phyloP scores from a whole-genome alignment of 2,113 vertebrate species.

The Pantherophis guttatus region DNA sequence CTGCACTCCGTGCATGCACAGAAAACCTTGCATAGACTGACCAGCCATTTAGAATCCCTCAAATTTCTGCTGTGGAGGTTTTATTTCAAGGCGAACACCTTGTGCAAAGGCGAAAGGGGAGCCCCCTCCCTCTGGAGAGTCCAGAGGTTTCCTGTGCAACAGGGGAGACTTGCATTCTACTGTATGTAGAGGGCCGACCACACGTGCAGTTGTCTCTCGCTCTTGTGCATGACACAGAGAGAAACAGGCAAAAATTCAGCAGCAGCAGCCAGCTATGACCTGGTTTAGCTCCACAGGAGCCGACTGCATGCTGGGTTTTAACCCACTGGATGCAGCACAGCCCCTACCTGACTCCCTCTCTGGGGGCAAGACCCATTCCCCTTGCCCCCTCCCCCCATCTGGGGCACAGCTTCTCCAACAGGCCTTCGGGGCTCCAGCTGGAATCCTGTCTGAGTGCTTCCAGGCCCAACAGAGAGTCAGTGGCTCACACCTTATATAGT shows the following conservation, averaged over 20 bases:
- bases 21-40: neutral
- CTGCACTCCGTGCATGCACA: neutral
- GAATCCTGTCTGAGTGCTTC: constrained; percentile 44
- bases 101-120: neutral
- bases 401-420: neutral
- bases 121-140: neutral
- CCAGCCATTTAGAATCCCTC: neutral
- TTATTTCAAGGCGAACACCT: neutral
- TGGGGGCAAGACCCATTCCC: neutral
- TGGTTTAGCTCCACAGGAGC: neutral
- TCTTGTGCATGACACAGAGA: neutral
- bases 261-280: neutral
- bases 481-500: constrained; percentile 74
- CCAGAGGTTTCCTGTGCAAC: neutral
- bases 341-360: neutral
- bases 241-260: neutral
- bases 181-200: neutral
- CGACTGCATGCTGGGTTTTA: neutral
- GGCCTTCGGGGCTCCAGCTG: constrained; percentile 40
- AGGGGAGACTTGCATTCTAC: neutral
- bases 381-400: neutral
- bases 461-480: constrained; percentile 40
- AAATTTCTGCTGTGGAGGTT: neutral
- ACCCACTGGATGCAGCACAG: neutral
- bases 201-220: accelerated